Percentiles rank a stretch among this genome's conserved stretches.
Evolutionary conservation across 2,113 vertebrate species (phyloP).

Genomic region (Connochaetes taurinus): DNA sequence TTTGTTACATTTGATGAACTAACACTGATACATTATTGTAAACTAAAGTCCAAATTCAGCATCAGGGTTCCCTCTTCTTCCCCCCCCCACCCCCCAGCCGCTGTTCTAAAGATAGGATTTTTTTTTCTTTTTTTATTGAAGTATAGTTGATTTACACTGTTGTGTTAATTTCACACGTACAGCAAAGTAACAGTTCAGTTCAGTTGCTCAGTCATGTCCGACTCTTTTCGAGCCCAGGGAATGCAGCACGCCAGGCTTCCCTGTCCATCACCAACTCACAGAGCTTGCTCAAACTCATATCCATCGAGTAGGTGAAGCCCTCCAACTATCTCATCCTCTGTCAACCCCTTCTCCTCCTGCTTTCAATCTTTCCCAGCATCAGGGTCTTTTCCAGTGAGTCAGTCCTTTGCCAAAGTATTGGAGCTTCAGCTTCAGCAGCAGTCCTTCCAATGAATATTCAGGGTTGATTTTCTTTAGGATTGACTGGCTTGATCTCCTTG

Average conservation of each 20-base stretch:
- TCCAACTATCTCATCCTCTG: background rate
- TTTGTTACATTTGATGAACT: too few species aligned
- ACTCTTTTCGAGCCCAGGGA: background rate
- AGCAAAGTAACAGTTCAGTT: background rate
- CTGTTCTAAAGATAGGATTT: background rate
- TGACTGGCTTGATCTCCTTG: background rate
- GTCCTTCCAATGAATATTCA: background rate
- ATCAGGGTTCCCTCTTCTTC: background rate
- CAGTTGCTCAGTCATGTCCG: background rate
- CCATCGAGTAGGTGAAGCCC: background rate
- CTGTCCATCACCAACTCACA: background rate
- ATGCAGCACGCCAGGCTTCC: background rate
- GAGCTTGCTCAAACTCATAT: background rate
- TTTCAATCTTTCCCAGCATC: background rate
- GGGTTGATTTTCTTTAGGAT: background rate
- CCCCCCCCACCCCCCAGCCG: fast-evolving
- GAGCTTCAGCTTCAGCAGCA: background rate
- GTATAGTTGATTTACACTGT: background rate
- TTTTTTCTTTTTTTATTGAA: background rate
- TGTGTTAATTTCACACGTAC: background rate
- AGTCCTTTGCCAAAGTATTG: background rate
- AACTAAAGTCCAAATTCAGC: fast-evolving
- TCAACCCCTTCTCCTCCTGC: background rate
- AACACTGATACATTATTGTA: fast-evolving
- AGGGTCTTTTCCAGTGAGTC: background rate